A percentile compares a stretch with the other conserved stretches of the same genome.
Conservation (phyloP, 2,888 invertebrate genomes). For the Napeogenes sylphis region DNA sequence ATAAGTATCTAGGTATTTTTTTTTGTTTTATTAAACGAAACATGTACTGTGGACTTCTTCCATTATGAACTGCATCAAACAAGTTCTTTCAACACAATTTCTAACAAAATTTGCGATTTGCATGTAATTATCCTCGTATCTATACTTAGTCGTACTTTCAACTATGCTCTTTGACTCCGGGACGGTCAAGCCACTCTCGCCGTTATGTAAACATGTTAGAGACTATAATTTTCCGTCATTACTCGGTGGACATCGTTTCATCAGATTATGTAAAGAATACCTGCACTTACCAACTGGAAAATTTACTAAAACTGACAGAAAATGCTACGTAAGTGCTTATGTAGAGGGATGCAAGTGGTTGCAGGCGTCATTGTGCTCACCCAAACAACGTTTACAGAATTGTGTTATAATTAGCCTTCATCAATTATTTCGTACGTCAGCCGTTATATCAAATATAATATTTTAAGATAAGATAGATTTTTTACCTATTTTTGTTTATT, state of each 20-base stretch:
- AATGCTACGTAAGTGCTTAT: neutral
- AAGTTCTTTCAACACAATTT: constrained; percentile 3
- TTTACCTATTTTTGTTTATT: no score
- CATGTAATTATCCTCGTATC: constrained; percentile 30
- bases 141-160: constrained; percentile 18
- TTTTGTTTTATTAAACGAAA: no score
- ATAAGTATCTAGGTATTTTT: no score
- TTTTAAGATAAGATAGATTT: no score
- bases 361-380: neutral
- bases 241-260: constrained; percentile 1
- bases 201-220: constrained; percentile 26
- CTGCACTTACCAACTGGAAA: neutral
- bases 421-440: no score
- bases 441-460: no score
- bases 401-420: neutral
- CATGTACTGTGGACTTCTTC: no score
- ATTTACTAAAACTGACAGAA: constrained; percentile 3
- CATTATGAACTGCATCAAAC: neutral
- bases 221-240: constrained; percentile 11
- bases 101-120: constrained; percentile 17
- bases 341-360: neutral
- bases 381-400: neutral
- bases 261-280: constrained; percentile 2
- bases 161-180: constrained; percentile 31
- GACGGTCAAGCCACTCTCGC: constrained; percentile 22